phyloP scores from a whole-genome alignment of 2,797 vertebrate genomes.

The Caiman crocodilus region DNA sequence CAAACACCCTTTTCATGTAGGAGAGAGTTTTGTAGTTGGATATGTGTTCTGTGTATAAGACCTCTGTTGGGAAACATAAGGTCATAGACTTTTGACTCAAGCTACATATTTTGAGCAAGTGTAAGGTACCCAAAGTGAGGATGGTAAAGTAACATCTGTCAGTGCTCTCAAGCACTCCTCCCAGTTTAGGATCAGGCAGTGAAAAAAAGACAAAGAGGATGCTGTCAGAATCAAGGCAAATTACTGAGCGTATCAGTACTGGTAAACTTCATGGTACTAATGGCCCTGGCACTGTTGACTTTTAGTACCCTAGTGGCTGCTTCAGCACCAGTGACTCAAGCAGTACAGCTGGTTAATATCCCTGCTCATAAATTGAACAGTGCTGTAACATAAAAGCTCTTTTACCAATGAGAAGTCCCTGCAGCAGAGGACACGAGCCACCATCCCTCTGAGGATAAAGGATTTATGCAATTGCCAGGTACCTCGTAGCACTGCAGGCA shows the following conservation, averaged over 20 bases:
- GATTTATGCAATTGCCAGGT: neutral
- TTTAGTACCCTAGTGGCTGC: neutral
- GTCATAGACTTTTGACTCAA: neutral
- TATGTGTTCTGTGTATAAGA: too few species aligned
- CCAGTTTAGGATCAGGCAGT: neutral
- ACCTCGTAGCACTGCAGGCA: neutral
- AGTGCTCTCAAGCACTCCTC: neutral
- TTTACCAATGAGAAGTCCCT: too few species aligned
- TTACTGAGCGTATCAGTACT: too few species aligned
- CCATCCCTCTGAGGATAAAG: neutral
- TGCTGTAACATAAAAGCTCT: too few species aligned
- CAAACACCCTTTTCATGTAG: too few species aligned
- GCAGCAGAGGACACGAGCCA: neutral
- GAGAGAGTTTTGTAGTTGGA: too few species aligned
- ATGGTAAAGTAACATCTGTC: neutral
- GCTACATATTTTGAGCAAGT: neutral
- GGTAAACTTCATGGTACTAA: neutral
- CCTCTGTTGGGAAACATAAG: too few species aligned
- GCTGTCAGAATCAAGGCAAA: neutral
- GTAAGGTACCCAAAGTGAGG: neutral
- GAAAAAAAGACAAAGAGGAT: neutral
- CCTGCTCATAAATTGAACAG: neutral
- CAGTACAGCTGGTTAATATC: neutral
- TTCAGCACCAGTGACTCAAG: neutral
- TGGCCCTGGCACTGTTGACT: neutral